phyloP scores from a whole-genome alignment of 2,797 vertebrate species.

The Allobates femoralis region DNA sequence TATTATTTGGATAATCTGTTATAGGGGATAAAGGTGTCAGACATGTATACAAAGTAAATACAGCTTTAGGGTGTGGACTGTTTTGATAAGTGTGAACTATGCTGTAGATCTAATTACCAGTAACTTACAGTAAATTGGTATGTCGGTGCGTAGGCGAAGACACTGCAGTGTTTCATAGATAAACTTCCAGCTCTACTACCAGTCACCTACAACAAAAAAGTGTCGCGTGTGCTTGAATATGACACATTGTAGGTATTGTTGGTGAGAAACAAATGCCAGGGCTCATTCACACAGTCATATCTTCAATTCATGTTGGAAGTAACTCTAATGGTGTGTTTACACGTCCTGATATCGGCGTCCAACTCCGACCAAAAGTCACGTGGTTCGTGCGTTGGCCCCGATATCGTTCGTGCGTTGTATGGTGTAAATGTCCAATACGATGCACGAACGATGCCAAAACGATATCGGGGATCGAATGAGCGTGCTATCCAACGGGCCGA shows the following conservation, averaged over 20 bases:
- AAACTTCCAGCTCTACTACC: slow-evolving; percentile 13
- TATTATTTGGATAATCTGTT: neutral
- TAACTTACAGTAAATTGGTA: slow-evolving; percentile 9
- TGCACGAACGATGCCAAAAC: too few relatives aligned
- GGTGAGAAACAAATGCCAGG: too few relatives aligned
- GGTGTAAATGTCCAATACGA: too few relatives aligned
- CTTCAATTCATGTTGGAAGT: too few relatives aligned
- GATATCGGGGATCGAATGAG: too few relatives aligned
- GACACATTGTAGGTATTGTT: neutral
- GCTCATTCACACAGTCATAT: neutral
- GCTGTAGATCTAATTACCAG: neutral
- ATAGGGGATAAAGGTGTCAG: neutral
- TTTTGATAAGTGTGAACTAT: slow-evolving; percentile 14
- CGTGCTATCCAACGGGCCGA: too few relatives aligned
- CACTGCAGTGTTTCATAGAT: slow-evolving; percentile 18
- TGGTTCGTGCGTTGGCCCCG: too few relatives aligned
- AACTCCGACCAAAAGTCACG: too few relatives aligned
- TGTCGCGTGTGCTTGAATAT: neutral
- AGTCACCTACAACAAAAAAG: slow-evolving; percentile 12
- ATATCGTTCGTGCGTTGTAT: too few relatives aligned
- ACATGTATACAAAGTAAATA: neutral
- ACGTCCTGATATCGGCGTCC: too few relatives aligned
- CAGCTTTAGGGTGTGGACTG: slow-evolving; percentile 12
- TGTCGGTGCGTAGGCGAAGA: slow-evolving; percentile 24
- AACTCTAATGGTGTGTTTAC: too few relatives aligned